phyloP scores from a whole-genome alignment of 64 coral and sea anemone species.

The Montipora cactus region DNA sequence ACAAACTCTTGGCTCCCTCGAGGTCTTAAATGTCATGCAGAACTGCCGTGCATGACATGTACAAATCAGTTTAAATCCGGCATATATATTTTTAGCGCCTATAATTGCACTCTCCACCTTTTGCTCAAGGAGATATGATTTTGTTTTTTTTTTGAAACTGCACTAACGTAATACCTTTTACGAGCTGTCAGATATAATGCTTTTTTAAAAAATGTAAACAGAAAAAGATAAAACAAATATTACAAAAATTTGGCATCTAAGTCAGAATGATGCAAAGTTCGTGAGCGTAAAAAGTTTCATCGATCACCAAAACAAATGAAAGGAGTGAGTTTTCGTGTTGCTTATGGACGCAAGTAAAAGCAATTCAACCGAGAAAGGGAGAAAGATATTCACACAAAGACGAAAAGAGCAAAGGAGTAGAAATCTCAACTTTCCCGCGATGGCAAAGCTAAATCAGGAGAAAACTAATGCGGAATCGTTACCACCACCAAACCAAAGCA shows the following conservation, averaged over 20 bases:
- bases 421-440: background rate
- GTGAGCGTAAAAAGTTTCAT: background rate
- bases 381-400: background rate
- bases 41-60: background rate
- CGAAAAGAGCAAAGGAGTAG: background rate
- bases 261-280: background rate
- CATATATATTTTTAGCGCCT: background rate
- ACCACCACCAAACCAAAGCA: background rate
- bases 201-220: slow-evolving; percentile 14
- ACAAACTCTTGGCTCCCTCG: too few species aligned
- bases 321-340: background rate
- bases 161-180: slow-evolving; percentile 9
- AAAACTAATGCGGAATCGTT: background rate
- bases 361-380: background rate
- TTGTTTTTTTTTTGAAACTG: background rate
- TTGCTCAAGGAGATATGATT: background rate
- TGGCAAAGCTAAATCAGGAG: background rate
- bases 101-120: slow-evolving; percentile 1
- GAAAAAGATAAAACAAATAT: slow-evolving; percentile 9
- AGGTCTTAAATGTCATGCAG: too few species aligned
- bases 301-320: background rate
- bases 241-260: background rate
- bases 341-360: slow-evolving; percentile 24
- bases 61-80: background rate
- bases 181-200: slow-evolving; percentile 16